phyloP scores from a whole-genome alignment of 2,888 invertebrate genomes.

The Acanthosepion esculentum region DNA sequence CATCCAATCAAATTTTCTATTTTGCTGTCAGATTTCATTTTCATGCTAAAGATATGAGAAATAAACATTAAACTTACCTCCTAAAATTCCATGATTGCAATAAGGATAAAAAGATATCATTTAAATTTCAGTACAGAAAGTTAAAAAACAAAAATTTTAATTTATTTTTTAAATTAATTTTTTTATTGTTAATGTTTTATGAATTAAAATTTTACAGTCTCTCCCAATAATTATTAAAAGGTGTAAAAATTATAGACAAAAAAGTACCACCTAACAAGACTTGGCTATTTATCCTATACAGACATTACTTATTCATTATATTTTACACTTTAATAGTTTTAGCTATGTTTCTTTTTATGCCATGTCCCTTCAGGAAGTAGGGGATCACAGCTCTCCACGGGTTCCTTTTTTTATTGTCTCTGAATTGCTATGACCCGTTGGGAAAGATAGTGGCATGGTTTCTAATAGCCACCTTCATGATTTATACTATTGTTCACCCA shows the following conservation, averaged over 20 bases:
- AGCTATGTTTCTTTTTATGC: no score
- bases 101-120: neutral
- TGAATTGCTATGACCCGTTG: no score
- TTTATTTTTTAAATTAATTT: neutral
- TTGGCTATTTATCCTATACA: no score
- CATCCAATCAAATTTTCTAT: neutral
- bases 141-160: neutral
- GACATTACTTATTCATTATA: no score
- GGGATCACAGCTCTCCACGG: no score
- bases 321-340: no score
- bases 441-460: no score
- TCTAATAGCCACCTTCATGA: no score
- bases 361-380: no score
- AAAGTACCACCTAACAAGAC: no score
- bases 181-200: neutral
- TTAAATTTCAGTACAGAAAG: neutral
- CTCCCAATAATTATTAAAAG: neutral
- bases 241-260: neutral
- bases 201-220: neutral
- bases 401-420: no score
- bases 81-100: neutral
- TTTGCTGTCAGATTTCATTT: constrained; percentile 14
- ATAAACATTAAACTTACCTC: neutral
- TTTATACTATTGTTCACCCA: no score
- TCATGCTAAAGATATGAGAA: neutral